Conservation (phyloP, 37 sponge, comb jelly and placozoan species). For the Spongilla lacustris region DNA sequence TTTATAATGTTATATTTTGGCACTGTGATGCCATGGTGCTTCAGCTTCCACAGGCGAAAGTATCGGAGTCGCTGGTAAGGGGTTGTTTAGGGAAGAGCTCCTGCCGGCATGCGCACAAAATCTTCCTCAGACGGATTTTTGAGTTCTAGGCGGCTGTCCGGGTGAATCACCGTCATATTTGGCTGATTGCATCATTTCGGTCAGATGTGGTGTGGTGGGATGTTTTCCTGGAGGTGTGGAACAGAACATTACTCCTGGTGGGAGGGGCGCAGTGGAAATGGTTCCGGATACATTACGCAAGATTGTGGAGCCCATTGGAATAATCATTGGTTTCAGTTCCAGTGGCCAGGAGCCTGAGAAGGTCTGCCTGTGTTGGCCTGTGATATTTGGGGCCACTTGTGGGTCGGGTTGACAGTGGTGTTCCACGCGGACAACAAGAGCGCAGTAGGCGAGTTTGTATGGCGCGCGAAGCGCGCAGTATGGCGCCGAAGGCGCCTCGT, state of each 20-base stretch:
- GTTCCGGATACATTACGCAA: not conserved
- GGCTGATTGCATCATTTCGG: not conserved
- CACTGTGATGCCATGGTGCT: not conserved
- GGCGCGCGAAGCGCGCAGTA: too few relatives aligned
- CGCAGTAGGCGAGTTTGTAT: too few relatives aligned
- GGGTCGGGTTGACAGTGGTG: constrained; percentile 2
- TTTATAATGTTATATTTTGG: too few relatives aligned
- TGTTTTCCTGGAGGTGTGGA: not conserved
- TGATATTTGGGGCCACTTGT: constrained; percentile 16
- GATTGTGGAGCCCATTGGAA: constrained; percentile 6
- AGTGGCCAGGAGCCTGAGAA: not conserved
- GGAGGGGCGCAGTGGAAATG: not conserved
- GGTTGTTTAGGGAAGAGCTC: not conserved
- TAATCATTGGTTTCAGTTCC: not conserved
- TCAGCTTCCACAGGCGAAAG: not conserved
- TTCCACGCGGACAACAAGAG: constrained; percentile 16
- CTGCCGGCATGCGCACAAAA: not conserved
- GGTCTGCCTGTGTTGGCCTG: constrained; percentile 1
- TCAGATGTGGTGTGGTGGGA: constrained; percentile 13
- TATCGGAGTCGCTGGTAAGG: not conserved
- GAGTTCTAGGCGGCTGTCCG: not conserved
- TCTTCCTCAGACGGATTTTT: constrained; percentile 7
- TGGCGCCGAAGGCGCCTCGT: too few relatives aligned
- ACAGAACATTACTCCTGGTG: not conserved
- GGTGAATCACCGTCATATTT: not conserved